Percentiles rank a stretch among this genome's conserved stretches.
These are phyloP conservation scores for Perizoma affinitatum DNA, from an alignment of 2,888 invertebrate species.

Conservation along the genomic window DNA sequence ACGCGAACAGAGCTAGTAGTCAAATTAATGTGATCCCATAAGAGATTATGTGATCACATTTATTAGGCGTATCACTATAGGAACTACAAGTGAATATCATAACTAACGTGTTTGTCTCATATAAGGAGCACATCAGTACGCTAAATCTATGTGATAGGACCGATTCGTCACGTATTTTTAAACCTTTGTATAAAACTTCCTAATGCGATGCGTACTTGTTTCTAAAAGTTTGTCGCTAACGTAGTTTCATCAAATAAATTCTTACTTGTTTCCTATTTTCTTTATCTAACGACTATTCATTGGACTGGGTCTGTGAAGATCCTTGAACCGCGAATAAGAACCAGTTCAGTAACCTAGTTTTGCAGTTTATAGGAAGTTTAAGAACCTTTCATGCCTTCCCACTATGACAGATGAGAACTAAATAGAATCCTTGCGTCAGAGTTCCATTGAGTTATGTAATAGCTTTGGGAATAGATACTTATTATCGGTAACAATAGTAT, in stretches of 20 bases:
- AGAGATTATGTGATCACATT: conserved; percentile 26
- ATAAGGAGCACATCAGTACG: conserved; percentile 37
- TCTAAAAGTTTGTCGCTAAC: conserved; percentile 23
- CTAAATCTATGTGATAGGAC: conserved; percentile 39
- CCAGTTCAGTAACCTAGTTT: too few species aligned
- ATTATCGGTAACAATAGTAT: conserved; percentile 48
- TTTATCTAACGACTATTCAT: too few species aligned
- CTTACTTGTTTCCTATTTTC: too few species aligned
- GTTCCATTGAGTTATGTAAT: conserved; percentile 32
- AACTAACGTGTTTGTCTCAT: conserved; percentile 34
- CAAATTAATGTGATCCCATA: conserved; percentile 1
- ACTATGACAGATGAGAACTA: conserved; percentile 1
- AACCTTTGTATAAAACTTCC: conserved; percentile 37
- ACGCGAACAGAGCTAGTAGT: conserved; percentile 8
- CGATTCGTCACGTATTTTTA: conserved; percentile 39
- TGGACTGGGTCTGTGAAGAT: too few species aligned
- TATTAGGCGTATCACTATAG: conserved; percentile 20
- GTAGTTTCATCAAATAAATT: background rate
- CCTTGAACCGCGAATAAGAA: too few species aligned
- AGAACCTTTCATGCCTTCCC: too few species aligned
- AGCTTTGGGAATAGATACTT: conserved; percentile 36
- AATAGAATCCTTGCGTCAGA: background rate
- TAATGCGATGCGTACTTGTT: conserved; percentile 29
- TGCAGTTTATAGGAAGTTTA: too few species aligned
- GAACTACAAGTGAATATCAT: conserved; percentile 22